Evolutionary conservation across 2,888 invertebrate species (phyloP).

Genomic region (Megalurothrips usitatus): DNA sequence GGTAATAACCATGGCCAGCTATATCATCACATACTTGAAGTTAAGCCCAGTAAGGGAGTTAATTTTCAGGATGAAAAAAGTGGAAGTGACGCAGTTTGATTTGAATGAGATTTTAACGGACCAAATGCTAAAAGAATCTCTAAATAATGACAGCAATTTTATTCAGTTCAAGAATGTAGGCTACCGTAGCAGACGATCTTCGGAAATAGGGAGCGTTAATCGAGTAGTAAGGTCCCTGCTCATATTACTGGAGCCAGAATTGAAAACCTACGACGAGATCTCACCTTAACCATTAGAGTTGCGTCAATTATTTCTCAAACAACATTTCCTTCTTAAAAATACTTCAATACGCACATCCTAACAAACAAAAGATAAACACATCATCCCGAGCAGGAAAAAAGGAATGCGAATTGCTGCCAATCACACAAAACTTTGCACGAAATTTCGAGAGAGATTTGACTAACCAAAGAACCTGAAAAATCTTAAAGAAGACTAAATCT

Average conservation of each 20-base stretch:
- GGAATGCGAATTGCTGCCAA: not conserved
- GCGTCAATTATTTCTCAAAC: not conserved
- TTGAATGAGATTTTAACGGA: no score
- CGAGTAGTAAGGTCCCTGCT: not conserved
- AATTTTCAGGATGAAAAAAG: no score
- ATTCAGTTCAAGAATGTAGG: not conserved
- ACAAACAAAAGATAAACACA: constrained; percentile 21
- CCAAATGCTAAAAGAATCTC: not conserved
- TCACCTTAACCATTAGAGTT: not conserved
- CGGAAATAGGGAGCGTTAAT: not conserved
- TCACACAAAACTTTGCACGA: not conserved
- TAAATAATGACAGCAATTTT: not conserved
- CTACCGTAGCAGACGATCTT: constrained; percentile 14
- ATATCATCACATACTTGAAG: no score
- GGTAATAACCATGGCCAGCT: no score
- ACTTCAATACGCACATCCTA: constrained; percentile 13
- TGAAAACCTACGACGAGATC: not conserved
- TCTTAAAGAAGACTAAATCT: no score
- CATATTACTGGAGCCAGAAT: no score
- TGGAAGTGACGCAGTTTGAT: no score
- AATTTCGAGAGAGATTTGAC: no score
- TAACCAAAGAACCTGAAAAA: no score
- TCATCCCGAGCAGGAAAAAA: not conserved
- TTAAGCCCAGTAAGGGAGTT: no score
- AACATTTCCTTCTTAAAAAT: not conserved